Conservation (phyloP, 1,140 invertebrate species). For the Holcopasites calliopsidis region DNA sequence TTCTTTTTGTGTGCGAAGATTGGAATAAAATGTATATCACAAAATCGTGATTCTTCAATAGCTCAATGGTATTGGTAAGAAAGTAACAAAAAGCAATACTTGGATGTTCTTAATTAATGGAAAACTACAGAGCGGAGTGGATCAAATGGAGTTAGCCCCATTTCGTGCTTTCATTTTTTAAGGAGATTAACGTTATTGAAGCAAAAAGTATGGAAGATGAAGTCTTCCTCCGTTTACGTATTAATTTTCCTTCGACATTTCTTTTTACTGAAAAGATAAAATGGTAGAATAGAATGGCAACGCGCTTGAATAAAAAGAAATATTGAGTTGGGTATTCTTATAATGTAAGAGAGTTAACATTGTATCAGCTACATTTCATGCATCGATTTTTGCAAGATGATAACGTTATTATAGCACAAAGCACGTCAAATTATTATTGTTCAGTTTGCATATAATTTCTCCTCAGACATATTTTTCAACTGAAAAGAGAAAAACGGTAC, state of each 20-base stretch:
- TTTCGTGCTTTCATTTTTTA: slow-evolving; percentile 4
- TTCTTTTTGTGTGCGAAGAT: neutral
- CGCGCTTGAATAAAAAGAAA: too few species aligned
- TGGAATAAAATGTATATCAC: neutral
- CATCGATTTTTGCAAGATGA: too few species aligned
- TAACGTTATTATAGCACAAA: too few species aligned
- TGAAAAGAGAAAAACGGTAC: too few species aligned
- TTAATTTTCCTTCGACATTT: neutral
- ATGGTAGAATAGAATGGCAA: too few species aligned
- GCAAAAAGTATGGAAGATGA: neutral
- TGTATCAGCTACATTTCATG: too few species aligned
- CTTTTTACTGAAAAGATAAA: too few species aligned
- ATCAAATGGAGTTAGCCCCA: neutral
- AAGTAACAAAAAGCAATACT: neutral
- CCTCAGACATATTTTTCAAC: too few species aligned
- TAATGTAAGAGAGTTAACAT: too few species aligned
- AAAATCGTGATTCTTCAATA: neutral
- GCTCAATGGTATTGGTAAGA: neutral
- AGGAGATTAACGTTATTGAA: slow-evolving; percentile 6
- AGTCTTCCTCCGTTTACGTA: neutral
- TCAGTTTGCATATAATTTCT: too few species aligned
- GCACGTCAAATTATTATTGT: too few species aligned
- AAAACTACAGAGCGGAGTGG: neutral
- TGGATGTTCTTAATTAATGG: slow-evolving; percentile 20
- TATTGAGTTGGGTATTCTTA: too few species aligned